Conservation (phyloP, 2,888 invertebrate genomes). For the Drosophila siamana region DNA sequence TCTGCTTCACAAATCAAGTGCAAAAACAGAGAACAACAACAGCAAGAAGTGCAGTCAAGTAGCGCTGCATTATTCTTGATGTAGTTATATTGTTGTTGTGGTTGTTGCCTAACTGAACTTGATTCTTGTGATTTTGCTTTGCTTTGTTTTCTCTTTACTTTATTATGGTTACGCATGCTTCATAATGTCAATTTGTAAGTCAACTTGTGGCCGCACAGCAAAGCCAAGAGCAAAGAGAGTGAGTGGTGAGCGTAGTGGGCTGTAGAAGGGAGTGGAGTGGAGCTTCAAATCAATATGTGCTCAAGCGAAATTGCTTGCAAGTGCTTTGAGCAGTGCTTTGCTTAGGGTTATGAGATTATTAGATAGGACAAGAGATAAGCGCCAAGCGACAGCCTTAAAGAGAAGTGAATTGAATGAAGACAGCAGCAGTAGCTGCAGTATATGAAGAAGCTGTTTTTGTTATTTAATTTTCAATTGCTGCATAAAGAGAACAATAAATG, state of each 20-base stretch:
- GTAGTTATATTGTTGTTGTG: slow-evolving; percentile 31
- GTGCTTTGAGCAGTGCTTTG: slow-evolving; percentile 29
- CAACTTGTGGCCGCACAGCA: slow-evolving; percentile 2
- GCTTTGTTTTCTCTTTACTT: slow-evolving; percentile 26
- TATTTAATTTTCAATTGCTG: too few species aligned
- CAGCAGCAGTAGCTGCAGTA: not conserved
- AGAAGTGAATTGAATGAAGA: not conserved
- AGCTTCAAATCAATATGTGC: slow-evolving; percentile 41
- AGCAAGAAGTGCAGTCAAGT: slow-evolving; percentile 30
- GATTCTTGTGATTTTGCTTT: slow-evolving; percentile 57
- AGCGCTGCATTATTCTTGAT: slow-evolving; percentile 19
- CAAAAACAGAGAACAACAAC: slow-evolving; percentile 39
- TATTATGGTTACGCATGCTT: slow-evolving; percentile 49
- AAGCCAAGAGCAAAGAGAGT: not conserved
- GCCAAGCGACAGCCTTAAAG: not conserved
- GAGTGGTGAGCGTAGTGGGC: not conserved
- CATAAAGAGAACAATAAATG: too few species aligned
- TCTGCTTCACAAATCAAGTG: slow-evolving; percentile 64
- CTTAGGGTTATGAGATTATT: slow-evolving; percentile 14
- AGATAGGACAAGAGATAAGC: not conserved
- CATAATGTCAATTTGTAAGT: slow-evolving; percentile 54
- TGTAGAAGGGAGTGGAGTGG: not conserved
- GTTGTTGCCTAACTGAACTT: slow-evolving; percentile 49
- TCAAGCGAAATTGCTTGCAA: slow-evolving; percentile 14
- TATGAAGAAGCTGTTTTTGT: not conserved